Evolutionary conservation across 37 sponge, comb jelly and placozoan species (phyloP), one percentile per base, ranked within the genome.

Genomic region (Hexactinellida sp.): DNA sequence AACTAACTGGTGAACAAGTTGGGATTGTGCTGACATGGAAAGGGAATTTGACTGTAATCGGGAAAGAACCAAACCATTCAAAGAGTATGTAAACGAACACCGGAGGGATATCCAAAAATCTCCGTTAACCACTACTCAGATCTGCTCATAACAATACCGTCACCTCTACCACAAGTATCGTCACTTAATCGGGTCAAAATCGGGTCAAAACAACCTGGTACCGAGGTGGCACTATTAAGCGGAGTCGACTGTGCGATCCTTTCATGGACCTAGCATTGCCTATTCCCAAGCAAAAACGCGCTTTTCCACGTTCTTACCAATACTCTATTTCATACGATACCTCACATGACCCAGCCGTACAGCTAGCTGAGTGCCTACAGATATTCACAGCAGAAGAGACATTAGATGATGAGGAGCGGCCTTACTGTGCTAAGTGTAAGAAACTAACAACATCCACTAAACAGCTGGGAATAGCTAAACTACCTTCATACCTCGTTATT

Each of bases 321-420:
- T 63, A 63, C 30, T 63, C 76, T 7, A 10, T 63, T 7, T 63
- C 76, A 3, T 63, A 63, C 30, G 76, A 63, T n/a, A 25, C 25
- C 34, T 21, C 28, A 21, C 9, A 9, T 47, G 28, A 63, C 3
- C 5, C 32, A 21, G 28, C 76, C 5, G 76, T 63, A 7, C 3
- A 63, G 34, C 76, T 63, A n/a, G 3, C 25, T 63, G 28, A 63
- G 25, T 63, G 76, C 34, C 30, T 63, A 7, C 21, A 63, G 76
- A 7, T 25, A 23, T 63, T 63, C 76, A 63, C 76, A 63, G 32
- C 3, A 5, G 76, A 63, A 23, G 76, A 63, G 13, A 63, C 76
- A 7, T 23, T 63, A 63, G 76, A 63, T 63, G 76, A 63, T n/a
- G 76, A 63, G 34, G 76, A 63, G 76, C 25, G 76, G 34, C 76